Base-by-base conservation (phyloP, 2,113 vertebrate species). In the Gobiocypris rarus region DNA sequence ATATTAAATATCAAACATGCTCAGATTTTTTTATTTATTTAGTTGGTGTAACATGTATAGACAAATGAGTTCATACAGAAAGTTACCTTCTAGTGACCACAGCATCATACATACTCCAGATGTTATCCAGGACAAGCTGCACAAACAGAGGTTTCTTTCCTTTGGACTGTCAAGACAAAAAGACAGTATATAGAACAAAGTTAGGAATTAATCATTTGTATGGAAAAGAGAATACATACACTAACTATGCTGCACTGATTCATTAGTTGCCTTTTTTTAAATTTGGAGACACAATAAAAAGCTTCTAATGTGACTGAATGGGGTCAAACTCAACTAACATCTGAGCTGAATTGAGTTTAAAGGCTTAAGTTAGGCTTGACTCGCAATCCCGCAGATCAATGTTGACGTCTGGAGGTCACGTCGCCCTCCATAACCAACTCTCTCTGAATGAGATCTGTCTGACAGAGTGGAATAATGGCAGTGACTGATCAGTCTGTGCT, bases 71-170 rank as follows among this genome's bases (percentile, higher is more conserved):
- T 31, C 13, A 77, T 19, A 31, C 14, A 31, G n/a, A n/a, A 75
- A 19, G 91, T 95, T 91, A 99, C 98, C 95, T 97, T 91, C 93
- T 95, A n/a, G 91, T 94, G 71, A 95, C 88, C 70, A 99, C 96
- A 1, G 96, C 96, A n/a, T 99, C 97, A 80, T 99, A 99, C 45
- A 99, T 93, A 92, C 95, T 99, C 98, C 98, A 99, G 83, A 99
- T 95, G 83, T 99, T 99, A 86, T 99, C 97, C 90, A 99, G 91
- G 76, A 99, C 97, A 2, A 99, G 91, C 90, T 99, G 97, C 79
- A 99, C 98, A 90, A 99, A 99, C 74, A 99, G 93, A 34, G 95
- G 95, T 83, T 99, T 99, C 93, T 97, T 99, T 90, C 97, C 98
- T 95, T 98, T 99, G 63, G 91, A 92, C 98, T 99, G 89, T 31